A percentile compares a stretch with the other conserved stretches of the same genome.
phyloP scores from a whole-genome alignment of 2,113 vertebrate genomes.

The Sturnira hondurensis region DNA sequence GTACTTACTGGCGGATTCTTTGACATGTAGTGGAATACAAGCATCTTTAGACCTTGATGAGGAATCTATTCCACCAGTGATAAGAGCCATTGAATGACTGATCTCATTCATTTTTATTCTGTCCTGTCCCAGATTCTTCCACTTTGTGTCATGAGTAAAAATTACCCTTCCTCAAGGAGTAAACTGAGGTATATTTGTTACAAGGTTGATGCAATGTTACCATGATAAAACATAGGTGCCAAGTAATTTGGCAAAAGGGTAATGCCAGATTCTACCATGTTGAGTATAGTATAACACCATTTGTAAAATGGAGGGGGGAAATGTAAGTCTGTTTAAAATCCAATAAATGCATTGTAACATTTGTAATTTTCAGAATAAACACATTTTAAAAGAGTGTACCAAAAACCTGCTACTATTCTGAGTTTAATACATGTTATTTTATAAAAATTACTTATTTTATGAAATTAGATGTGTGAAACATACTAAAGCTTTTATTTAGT shows the following conservation, averaged over 20 bases:
- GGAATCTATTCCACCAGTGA: not conserved
- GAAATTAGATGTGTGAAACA: not conserved
- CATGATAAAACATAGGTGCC: not conserved
- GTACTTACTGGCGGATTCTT: not conserved
- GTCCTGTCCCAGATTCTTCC: not conserved
- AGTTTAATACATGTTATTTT: constrained; percentile 14
- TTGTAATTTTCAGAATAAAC: constrained; percentile 21
- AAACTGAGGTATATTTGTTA: not conserved
- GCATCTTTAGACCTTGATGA: not conserved
- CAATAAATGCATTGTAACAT: not conserved
- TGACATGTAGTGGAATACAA: not conserved
- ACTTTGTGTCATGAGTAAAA: not conserved
- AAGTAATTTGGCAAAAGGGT: not conserved
- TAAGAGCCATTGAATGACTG: not conserved
- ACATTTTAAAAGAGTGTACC: not conserved
- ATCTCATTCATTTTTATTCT: constrained; percentile 20
- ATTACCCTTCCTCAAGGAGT: not conserved
- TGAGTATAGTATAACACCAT: not conserved
- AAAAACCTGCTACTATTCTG: not conserved
- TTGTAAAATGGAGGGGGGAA: not conserved
- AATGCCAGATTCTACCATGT: not conserved
- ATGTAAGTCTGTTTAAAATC: not conserved
- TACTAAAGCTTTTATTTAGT: not conserved
- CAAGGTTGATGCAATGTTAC: not conserved
- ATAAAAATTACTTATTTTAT: not conserved